Evolutionary conservation across 1,140 invertebrate genomes (phyloP), one percentile per base, ranked within the genome.

Genomic region (Philaenus spumarius): DNA sequence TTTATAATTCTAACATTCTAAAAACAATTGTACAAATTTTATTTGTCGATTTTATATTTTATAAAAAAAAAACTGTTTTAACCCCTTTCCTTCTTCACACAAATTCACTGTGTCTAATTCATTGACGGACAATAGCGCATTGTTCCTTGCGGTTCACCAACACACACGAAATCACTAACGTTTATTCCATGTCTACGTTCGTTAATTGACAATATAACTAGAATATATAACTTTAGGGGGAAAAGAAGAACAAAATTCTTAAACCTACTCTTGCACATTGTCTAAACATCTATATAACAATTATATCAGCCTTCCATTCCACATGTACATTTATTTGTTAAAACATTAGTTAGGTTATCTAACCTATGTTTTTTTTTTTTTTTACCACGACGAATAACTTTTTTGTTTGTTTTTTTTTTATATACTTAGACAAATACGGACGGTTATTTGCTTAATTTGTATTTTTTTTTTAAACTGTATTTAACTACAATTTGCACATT

Each of bases 1-100:
- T 53, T 53, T 53, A 39, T 51, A n/a, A n/a, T 51, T 3, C 50
- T 53, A 53, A 53, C 37, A 37, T 35, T 39, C 50, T 53, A 53
- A 53, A 53, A 53, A 53, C 50, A 53, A 53, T 53, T 53, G 50
- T 53, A 53, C 50, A 53, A 53, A 53, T 53, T 53, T 30, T 53
- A 39, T 53, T 53, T 53, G 34, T 53, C 50, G 50, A 22, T 37
- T 50, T 50, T 53, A 30, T 53, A 37, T 53, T 37, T 53, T 37
- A 53, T 37, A 37, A 53, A 53, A 47, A 47, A 23, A 47, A 47
- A 35, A 12, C 30, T 35, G 37, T n/a, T 51, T 19, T 37, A 19
- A 30, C 50, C 50, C 17, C 14, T 26, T 34, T 14, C 50, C 37
- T 37, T 30, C 24, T 30, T 53, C 50, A 20, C n/a, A n/a, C 15